Percentiles rank a stretch among this genome's conserved stretches.
Conservation (phyloP, 2,797 vertebrate genomes). For the Myotis pilosus region DNA sequence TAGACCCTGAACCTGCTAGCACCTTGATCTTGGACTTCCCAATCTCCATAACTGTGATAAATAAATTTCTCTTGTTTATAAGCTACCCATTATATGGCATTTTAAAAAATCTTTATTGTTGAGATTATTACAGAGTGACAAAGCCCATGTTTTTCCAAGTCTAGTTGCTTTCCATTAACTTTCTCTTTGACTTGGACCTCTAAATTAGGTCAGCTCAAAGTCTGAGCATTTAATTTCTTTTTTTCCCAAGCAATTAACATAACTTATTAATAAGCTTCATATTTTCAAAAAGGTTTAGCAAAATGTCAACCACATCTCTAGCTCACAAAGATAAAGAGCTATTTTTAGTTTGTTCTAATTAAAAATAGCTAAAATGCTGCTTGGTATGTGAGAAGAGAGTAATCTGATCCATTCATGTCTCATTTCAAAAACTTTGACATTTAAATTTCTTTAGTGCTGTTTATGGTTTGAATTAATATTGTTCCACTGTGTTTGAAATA, state of each 20-base stretch:
- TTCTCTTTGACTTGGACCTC: slow-evolving; percentile 65
- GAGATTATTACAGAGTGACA: slow-evolving; percentile 5
- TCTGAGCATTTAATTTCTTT: slow-evolving; percentile 72
- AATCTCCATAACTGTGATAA: not conserved
- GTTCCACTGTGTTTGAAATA: slow-evolving; percentile 58
- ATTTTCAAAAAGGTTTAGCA: slow-evolving; percentile 65
- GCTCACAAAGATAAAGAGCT: slow-evolving; percentile 57
- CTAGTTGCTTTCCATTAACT: slow-evolving; percentile 59
- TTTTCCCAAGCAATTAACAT: slow-evolving; percentile 73
- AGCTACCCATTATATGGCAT: not conserved
- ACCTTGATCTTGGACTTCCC: not conserved
- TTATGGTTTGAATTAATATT: slow-evolving; percentile 55
- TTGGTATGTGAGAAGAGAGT: slow-evolving; percentile 18
- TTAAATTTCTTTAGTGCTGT: slow-evolving; percentile 49
- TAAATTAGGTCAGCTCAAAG: slow-evolving; percentile 76
- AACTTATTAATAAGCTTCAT: slow-evolving; percentile 66
- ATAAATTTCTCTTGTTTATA: not conserved
- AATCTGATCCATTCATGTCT: slow-evolving; percentile 37
- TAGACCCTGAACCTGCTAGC: not conserved
- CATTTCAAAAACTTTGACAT: slow-evolving; percentile 63
- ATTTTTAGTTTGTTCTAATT: slow-evolving; percentile 61
- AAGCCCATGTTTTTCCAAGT: not conserved
- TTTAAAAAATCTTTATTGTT: not conserved
- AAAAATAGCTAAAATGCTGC: slow-evolving; percentile 65
- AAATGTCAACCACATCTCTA: slow-evolving; percentile 62